These are phyloP conservation scores for Drosophila fulvimacula DNA, from an alignment of 2,888 invertebrate species.

Conservation along the genomic window DNA sequence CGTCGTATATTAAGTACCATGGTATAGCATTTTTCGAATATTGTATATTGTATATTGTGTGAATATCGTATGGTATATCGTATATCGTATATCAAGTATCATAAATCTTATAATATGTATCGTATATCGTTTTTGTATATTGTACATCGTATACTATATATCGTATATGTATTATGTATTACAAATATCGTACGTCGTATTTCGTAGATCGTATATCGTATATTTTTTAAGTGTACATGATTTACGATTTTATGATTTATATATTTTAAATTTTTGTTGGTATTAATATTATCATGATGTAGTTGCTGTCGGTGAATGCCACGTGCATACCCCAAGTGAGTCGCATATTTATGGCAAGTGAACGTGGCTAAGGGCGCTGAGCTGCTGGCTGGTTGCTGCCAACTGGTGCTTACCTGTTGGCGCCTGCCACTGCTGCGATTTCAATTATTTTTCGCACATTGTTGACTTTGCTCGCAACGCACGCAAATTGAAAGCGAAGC, in stretches of 20 bases:
- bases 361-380: not conserved
- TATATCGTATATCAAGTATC: not conserved
- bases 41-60: not conserved
- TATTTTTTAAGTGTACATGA: slow-evolving; percentile 21
- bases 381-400: not conserved
- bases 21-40: not conserved
- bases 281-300: slow-evolving; percentile 19
- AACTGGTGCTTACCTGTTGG: slow-evolving; percentile 9
- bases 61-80: not conserved
- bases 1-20: not conserved
- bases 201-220: not conserved
- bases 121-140: not conserved
- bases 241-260: slow-evolving; percentile 24
- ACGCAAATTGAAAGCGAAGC: slow-evolving; percentile 53
- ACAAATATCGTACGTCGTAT: not conserved
- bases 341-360: slow-evolving; percentile 15
- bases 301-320: slow-evolving; percentile 15
- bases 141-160: not conserved
- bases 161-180: not conserved
- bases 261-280: not conserved
- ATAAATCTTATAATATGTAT: not conserved
- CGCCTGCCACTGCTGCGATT: slow-evolving; percentile 48
- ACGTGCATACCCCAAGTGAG: slow-evolving; percentile 11
- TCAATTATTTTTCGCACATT: slow-evolving; percentile 70
- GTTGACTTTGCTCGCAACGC: slow-evolving; percentile 53